Percentiles rank a stretch among this genome's conserved stretches.
These are phyloP conservation scores for Nesogale talazaci DNA, from an alignment of 2,113 vertebrate genomes.

Conservation along the genomic window DNA sequence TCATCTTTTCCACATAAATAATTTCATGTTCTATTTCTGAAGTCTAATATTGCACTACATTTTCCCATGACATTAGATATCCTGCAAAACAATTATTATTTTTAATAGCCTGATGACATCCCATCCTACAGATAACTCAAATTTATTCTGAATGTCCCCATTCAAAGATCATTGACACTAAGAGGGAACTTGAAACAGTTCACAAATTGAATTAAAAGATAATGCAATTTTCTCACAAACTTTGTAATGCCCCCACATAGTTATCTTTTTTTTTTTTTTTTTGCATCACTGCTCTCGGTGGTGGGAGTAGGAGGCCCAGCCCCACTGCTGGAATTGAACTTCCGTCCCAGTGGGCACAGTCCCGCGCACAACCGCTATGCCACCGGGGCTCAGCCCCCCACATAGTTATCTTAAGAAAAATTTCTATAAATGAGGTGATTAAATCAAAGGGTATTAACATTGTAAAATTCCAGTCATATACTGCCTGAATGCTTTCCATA, in stretches of 20 bases:
- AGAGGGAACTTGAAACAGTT: no score
- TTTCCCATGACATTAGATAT: not conserved
- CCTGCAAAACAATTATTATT: slow-evolving; percentile 14
- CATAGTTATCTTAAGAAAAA: slow-evolving; percentile 16
- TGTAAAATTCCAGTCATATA: slow-evolving; percentile 9
- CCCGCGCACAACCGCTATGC: no score
- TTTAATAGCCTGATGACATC: slow-evolving; percentile 1
- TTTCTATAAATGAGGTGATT: not conserved
- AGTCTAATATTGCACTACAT: slow-evolving; percentile 29
- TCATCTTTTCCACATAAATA: slow-evolving; percentile 40
- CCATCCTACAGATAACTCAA: not conserved
- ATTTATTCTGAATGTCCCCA: slow-evolving; percentile 18
- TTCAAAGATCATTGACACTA: slow-evolving; percentile 23
- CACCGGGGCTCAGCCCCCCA: no score
- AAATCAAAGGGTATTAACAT: slow-evolving; percentile 42
- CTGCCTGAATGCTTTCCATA: not conserved
- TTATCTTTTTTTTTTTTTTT: no score
- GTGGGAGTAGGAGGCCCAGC: no score
- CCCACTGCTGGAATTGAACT: no score
- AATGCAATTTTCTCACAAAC: no score
- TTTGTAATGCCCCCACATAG: no score
- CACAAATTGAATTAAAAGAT: no score
- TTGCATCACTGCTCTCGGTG: no score
- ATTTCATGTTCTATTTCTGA: slow-evolving; percentile 40
- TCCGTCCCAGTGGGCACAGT: no score